phyloP scores from a whole-genome alignment of 2,113 vertebrate genomes.

The Zapornia atra region DNA sequence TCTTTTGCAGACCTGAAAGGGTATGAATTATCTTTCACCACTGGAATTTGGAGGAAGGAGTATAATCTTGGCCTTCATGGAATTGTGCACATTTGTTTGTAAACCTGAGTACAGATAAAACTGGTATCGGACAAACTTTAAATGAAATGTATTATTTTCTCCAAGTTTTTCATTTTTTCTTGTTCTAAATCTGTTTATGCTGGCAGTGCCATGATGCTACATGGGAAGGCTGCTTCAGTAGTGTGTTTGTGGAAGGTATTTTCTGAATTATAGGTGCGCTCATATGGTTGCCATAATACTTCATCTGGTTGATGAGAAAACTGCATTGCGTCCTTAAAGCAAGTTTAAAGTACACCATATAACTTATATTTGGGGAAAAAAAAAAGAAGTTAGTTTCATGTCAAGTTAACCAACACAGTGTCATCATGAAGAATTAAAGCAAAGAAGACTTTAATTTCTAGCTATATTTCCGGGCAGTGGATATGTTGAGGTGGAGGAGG shows the following conservation, averaged over 20 bases:
- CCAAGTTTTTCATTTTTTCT: not conserved
- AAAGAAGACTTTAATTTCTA: not conserved
- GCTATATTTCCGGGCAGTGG: not conserved
- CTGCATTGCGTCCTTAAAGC: accelerated
- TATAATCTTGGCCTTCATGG: not conserved
- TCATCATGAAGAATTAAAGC: not conserved
- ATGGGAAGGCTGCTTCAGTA: not conserved
- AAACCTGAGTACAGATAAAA: not conserved
- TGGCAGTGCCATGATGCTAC: not conserved
- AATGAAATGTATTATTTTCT: not conserved
- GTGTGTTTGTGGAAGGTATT: not conserved
- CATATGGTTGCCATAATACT: not conserved
- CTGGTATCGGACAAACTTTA: not conserved
- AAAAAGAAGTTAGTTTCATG: not conserved
- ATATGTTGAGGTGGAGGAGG: not conserved
- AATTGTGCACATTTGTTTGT: not conserved
- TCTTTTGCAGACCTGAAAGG: not conserved
- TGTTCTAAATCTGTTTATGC: not conserved
- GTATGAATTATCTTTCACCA: not conserved
- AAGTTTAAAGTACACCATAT: not conserved
- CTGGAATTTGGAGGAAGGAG: not conserved
- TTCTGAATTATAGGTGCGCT: not conserved
- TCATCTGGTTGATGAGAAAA: not conserved
- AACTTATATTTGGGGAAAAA: not conserved
- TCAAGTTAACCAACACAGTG: not conserved